These are phyloP conservation scores for Pterophyllum scalare DNA, from an alignment of 2,113 vertebrate genomes.

Conservation along the genomic window DNA sequence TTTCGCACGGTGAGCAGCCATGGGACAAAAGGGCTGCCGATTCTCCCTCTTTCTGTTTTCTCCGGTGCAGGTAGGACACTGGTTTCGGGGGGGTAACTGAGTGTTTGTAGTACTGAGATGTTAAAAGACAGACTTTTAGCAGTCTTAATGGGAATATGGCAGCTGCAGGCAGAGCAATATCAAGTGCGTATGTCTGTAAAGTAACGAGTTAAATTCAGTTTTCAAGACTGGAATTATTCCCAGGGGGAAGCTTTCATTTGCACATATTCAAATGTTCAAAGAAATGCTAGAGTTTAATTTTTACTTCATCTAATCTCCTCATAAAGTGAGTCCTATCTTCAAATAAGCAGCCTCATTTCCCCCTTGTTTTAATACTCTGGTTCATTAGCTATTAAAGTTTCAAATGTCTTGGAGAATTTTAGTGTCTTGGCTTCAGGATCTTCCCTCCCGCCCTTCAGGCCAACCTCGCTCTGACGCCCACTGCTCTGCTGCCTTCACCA, in stretches of 20 bases:
- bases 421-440: constrained; percentile 3
- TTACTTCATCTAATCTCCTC: background rate
- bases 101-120: background rate
- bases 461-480: constrained; percentile 80
- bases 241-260: background rate
- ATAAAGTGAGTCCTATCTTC: background rate
- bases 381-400: background rate
- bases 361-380: no score
- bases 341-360: background rate
- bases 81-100: fast-evolving
- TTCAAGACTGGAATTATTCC: background rate
- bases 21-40: constrained; percentile 83
- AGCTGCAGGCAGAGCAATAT: background rate
- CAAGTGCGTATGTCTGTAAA: background rate
- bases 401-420: background rate
- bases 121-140: background rate
- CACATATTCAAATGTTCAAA: background rate
- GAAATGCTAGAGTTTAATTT: background rate
- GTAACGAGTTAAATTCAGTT: background rate
- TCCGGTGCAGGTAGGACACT: constrained; percentile 78
- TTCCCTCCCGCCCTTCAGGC: constrained; percentile 66
- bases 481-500: constrained; percentile 70
- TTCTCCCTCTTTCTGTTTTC: constrained; percentile 80
- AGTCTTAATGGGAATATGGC: background rate
- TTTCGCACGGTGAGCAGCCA: constrained; percentile 63